These are phyloP conservation scores for Brachionichthys hirsutus DNA, from an alignment of 2,113 vertebrate species.

Conservation along the genomic window DNA sequence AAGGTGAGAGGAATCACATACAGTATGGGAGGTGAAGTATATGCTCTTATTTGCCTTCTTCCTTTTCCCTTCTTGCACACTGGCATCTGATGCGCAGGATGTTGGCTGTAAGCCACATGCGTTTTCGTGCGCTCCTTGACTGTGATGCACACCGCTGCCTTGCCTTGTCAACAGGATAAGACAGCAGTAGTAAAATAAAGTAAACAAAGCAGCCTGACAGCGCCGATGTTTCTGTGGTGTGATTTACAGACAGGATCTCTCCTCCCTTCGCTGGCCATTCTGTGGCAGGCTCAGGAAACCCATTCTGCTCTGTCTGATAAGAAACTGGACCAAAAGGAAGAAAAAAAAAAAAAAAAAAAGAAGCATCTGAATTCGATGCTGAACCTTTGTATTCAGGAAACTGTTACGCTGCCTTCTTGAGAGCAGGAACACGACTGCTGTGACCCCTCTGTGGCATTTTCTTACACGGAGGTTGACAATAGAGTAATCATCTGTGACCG, in stretches of 20 bases:
- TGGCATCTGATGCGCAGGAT: conserved; percentile 47
- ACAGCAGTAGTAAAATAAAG: conserved; percentile 66
- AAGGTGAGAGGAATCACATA: conserved; percentile 41
- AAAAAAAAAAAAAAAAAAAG: conserved; percentile 21
- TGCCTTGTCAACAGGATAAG: conserved; percentile 69
- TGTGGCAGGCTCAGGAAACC: conserved; percentile 65
- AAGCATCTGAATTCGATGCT: conserved; percentile 27
- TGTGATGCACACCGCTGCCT: conserved; percentile 42
- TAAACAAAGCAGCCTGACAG: conserved; percentile 66
- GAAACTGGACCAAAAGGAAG: conserved; percentile 35
- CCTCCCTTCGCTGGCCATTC: conserved; percentile 58
- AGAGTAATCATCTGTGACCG: conserved; percentile 25
- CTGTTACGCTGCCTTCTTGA: conserved; percentile 35
- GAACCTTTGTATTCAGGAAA: conserved; percentile 43
- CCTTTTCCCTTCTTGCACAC: conserved; percentile 18
- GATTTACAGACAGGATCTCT: conserved; percentile 75
- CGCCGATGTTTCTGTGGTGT: conserved; percentile 47
- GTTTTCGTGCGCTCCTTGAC: conserved; percentile 32
- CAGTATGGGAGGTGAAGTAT: conserved; percentile 62
- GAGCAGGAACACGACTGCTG: conserved; percentile 43
- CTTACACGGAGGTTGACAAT: conserved; percentile 44
- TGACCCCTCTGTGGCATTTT: conserved; percentile 35
- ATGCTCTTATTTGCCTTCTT: conserved; percentile 46
- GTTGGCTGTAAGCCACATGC: conserved; percentile 13
- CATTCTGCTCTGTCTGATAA: conserved; percentile 67